Base-by-base conservation (phyloP, 2,113 vertebrate species). In the Collichthys lucidus region DNA sequence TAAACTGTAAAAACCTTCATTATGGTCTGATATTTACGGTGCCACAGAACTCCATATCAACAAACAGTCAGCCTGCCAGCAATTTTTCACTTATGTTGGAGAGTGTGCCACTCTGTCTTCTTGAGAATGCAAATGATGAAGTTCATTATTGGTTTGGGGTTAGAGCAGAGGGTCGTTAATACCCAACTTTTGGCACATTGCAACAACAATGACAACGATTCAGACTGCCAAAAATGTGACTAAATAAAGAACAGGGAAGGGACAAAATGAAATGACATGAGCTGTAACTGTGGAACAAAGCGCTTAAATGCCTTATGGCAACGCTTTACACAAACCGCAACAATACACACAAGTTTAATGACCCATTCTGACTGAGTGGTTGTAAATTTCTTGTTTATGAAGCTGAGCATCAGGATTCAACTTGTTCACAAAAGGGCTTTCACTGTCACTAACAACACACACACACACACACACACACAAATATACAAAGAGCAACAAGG, bases 351-450 rank as follows among this genome's bases (percentile, higher is more conserved):
- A 61, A 50, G 74, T 80, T 90, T 93, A 91, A 93, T 88, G 91
- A 85, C 66, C 88, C 88, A 79, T 90, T 81, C 79, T 87, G 76
- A 87, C 70, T 87, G 87, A 92, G 88, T 78, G 84, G 82, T 57
- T 77, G 64, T 92, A 92, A 91, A 91, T 91, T 88, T 80, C 61
- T 88, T 78, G 79, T 91, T 93, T 91, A 93, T 86, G 86, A 83
- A 70, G 65, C 74, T 63, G 72, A 80, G 85, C 80, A 79, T 75
- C 82, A 79, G 57, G 47, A 85, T 74, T 84, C 70, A 89, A 70
- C 82, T 57, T 76, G 59, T 80, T 88, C 87, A 92, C 88, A 92
- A 92, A 91, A 79, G 56, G 71, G 67, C 72, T 91, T 91, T 91
- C 80, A 88, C 74, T 69, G 72, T 71, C 62, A 11, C 83, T 74